Percentiles rank a stretch among this genome's conserved stretches.
These are phyloP conservation scores for Drosophila fulvimacula DNA, from an alignment of 2,888 invertebrate species.

Conservation along the genomic window DNA sequence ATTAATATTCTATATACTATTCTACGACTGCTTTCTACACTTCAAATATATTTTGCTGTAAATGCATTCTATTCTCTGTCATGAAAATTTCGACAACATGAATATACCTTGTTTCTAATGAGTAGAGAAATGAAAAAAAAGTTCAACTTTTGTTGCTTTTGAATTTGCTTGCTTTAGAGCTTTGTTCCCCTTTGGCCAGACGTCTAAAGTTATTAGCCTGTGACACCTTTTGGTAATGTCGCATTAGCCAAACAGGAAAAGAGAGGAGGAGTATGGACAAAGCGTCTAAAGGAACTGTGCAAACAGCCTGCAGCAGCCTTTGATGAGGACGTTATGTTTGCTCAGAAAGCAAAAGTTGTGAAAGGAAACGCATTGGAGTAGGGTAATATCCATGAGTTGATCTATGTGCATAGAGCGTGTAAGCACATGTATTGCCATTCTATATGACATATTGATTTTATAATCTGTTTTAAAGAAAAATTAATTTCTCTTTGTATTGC, in stretches of 20 bases:
- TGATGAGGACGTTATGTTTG: slow-evolving; percentile 18
- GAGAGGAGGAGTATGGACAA: not conserved
- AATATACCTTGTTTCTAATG: not conserved
- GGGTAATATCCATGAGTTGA: slow-evolving; percentile 12
- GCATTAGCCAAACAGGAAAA: slow-evolving; percentile 51
- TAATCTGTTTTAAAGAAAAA: not conserved
- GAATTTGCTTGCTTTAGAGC: slow-evolving; percentile 61
- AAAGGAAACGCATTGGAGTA: slow-evolving; percentile 2
- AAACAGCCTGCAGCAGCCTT: slow-evolving; percentile 39
- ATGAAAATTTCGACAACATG: not conserved
- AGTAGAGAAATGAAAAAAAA: not conserved
- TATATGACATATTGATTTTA: not conserved
- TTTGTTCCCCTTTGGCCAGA: slow-evolving; percentile 37
- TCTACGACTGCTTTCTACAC: not conserved
- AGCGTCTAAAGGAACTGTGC: slow-evolving; percentile 25
- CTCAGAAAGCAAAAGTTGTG: slow-evolving; percentile 49
- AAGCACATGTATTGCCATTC: not conserved
- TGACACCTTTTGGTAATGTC: slow-evolving; percentile 69
- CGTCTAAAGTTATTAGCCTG: slow-evolving; percentile 70
- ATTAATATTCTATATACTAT: no score
- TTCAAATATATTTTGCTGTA: not conserved
- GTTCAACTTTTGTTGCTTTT: slow-evolving; percentile 2
- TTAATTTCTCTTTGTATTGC: not conserved
- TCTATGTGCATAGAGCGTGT: not conserved
- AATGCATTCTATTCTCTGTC: not conserved